Base-by-base conservation (phyloP, 2,888 invertebrate genomes). In the Athalia rosae region DNA sequence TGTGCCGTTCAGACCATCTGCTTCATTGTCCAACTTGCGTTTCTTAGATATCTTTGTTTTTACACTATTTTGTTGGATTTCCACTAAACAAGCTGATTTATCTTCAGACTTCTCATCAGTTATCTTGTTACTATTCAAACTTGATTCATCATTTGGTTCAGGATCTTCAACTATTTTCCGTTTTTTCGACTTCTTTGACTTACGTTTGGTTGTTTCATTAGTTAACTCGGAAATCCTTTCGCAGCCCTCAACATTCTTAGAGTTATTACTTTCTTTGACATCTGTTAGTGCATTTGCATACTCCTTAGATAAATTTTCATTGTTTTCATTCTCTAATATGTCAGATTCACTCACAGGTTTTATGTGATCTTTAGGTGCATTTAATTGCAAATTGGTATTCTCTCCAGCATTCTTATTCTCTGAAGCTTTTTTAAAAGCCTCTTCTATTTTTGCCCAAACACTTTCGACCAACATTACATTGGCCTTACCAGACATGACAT, bases 391-490 rank as follows among this genome's bases (percentile, higher is more conserved):
- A 8, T 45, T 15, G 15, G 74, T 76, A 62, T 76, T 67, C 64
- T 61, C 71, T 69, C 69, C 71, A 28, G 45, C 11, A 8, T 58
- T 80, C 77, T 79, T 78, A 48, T 80, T 76, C 43, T 78, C 76
- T 4, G 76, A 78, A 0, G 83, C 71, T 66, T 79, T 79, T 79
- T 88, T 87, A 48, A 85, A 83, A 3, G 87, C 85, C 45, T 71
- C 82, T 81, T 92, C 91, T 82, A 92, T 88, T 76, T 90, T 85
- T 61, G 94, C 92, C 94, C 96, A 96, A 3, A 95, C 93, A 78
- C 93, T 92, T 82, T 94, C 94, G 73, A 94, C 92, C 76, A 94
- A 92, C 62, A 89, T 87, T 69, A 89, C 88, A 82, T 92, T 92
- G 59, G 93, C 90, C 86, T 91, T 91, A 83, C 93, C 90, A 53